Base-by-base conservation (phyloP, 2,113 vertebrate species). In the Ursus arctos region DNA sequence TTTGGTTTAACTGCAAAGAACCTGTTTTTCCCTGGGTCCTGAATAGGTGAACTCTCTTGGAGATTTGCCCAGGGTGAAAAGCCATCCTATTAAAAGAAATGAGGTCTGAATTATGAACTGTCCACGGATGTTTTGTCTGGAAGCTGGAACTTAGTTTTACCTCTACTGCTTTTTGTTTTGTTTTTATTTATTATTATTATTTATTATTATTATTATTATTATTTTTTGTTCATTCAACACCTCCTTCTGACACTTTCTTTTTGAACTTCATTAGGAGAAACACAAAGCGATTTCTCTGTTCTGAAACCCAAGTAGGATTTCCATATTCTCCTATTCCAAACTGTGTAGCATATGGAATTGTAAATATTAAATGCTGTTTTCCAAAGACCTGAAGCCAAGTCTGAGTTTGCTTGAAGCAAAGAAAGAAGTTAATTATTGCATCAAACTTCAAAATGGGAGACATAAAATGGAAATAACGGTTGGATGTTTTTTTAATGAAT, bases 381-480 rank as follows among this genome's bases (percentile, higher is more conserved):
- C 81, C 2, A 80, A 94, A 95, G 84, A 94, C 87, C n/a, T 63
- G 36, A 97, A 82, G 49, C 61, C 15, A 12, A 36, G 26, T 95
- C n/a, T 95, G 88, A 90, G 71, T 88, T 95, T 85, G 22, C 22
- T 84, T 79, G 33, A 33, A 95, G 63, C 49, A 61, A 97, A 97
- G 80, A 94, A 24, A 92, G 55, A 97, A 92, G 61, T 95, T 94
- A 97, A 77, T 97, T 93, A 97, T 88, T 94, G 51, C 71, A 94
- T 82, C 36, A 57, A 93, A 93, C 85, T 88, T 96, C 63, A 96
- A 96, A 94, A 87, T 22, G 26, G 51, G 51, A 91, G 51, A 83
- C 43, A 76, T 95, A 74, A 94, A 94, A 96, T 91, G 61, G 72
- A 96, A 94, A 76, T 88, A 57, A 80, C 1, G 43, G n/a, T 69